phyloP scores from a whole-genome alignment of 2,888 invertebrate genomes.

The Melinaea marsaeus region DNA sequence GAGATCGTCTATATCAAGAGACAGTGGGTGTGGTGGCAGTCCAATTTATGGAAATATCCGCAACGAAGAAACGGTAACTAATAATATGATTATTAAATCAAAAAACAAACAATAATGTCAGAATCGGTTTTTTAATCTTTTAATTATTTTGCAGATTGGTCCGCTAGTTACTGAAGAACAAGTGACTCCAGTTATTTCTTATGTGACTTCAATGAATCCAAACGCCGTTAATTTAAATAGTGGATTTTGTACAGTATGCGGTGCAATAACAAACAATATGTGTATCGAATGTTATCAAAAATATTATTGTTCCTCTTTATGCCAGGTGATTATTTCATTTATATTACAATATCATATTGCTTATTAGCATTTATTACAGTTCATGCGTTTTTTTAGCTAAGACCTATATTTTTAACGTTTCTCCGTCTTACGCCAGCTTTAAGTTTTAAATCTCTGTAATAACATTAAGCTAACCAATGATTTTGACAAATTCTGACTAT shows the following conservation, averaged over 20 bases:
- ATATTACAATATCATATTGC: too few relatives aligned
- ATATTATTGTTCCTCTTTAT: too few relatives aligned
- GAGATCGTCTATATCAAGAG: constrained; percentile 35
- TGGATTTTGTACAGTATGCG: constrained; percentile 43
- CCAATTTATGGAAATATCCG: constrained; percentile 32
- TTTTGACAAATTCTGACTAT: too few relatives aligned
- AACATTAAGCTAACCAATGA: too few relatives aligned
- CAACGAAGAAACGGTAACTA: constrained; percentile 26
- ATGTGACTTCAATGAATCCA: constrained; percentile 23
- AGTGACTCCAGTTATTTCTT: constrained; percentile 36
- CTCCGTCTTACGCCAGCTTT: too few relatives aligned
- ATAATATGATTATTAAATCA: neutral
- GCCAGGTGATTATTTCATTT: too few relatives aligned
- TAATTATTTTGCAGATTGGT: neutral
- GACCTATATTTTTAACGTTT: too few relatives aligned
- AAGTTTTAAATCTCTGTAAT: too few relatives aligned
- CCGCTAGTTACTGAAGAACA: constrained; percentile 1
- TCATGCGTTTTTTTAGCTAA: too few relatives aligned
- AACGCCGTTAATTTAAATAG: constrained; percentile 19
- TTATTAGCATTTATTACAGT: too few relatives aligned
- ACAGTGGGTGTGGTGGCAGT: constrained; percentile 42
- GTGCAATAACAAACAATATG: constrained; percentile 33
- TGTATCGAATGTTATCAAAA: constrained; percentile 25
- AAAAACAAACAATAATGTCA: neutral
- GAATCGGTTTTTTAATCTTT: neutral